phyloP scores from a whole-genome alignment of 2,888 invertebrate species.

The Panzeria rudis region DNA sequence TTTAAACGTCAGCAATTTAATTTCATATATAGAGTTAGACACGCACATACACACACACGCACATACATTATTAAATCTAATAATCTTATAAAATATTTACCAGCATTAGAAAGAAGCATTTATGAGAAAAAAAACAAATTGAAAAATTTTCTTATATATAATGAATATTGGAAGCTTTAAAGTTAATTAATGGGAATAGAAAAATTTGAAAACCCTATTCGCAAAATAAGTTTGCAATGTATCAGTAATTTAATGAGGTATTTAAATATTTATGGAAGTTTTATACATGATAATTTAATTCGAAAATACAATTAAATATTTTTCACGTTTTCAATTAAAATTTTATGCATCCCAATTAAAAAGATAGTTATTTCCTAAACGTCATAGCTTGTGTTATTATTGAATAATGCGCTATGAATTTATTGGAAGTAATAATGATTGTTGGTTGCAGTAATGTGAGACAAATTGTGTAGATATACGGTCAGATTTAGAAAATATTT shows the following conservation, averaged over 20 bases:
- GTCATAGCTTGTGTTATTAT: background rate
- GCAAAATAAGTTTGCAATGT: background rate
- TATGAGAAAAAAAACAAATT: too few species aligned
- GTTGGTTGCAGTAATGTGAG: background rate
- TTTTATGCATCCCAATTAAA: slow-evolving; percentile 20
- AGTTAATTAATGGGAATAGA: too few species aligned
- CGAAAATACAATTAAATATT: slow-evolving; percentile 21
- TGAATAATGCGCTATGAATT: background rate
- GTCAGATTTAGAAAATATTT: too few species aligned
- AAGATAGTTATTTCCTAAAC: background rate
- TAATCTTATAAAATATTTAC: too few species aligned
- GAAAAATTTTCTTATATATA: too few species aligned
- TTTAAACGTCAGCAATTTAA: too few species aligned
- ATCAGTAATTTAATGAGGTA: background rate
- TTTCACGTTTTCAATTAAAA: slow-evolving; percentile 56
- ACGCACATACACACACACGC: too few species aligned
- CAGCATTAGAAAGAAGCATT: too few species aligned
- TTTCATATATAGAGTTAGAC: too few species aligned
- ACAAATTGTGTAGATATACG: background rate
- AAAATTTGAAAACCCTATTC: background rate
- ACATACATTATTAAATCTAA: too few species aligned
- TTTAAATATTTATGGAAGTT: background rate
- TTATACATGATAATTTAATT: slow-evolving; percentile 12
- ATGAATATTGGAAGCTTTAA: too few species aligned
- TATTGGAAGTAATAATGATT: background rate